phyloP scores from a whole-genome alignment of 1,140 invertebrate species.

The Zaprionus nigranus region DNA sequence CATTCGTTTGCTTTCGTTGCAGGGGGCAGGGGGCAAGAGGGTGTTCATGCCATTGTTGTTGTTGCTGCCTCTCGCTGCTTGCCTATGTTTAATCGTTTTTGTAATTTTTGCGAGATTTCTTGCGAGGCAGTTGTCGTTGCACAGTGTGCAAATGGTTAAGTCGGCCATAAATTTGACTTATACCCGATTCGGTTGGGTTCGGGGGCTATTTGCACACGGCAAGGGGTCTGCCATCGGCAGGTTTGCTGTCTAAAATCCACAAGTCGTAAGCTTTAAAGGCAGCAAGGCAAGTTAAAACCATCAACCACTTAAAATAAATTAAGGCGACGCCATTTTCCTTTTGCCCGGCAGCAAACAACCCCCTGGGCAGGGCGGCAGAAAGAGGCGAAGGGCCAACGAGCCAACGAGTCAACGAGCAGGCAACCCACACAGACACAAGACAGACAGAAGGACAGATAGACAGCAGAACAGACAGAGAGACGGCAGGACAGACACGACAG shows the following conservation, averaged over 20 bases:
- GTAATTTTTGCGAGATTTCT: constrained; percentile 71
- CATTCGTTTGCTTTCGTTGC: constrained; percentile 81
- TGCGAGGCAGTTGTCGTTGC: constrained; percentile 44
- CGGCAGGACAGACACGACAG: constrained; percentile 1
- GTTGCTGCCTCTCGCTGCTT: constrained; percentile 28
- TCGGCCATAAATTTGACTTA: constrained; percentile 83
- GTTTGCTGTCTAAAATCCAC: constrained; percentile 29
- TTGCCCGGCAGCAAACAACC: constrained; percentile 72
- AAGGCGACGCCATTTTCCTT: constrained; percentile 83
- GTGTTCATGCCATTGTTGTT: constrained; percentile 46
- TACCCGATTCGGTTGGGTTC: constrained; percentile 45
- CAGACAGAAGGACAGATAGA: constrained; percentile 44
- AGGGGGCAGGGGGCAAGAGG: background rate
- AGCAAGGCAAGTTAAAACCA: constrained; percentile 70
- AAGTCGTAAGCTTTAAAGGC: constrained; percentile 66
- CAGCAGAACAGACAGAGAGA: constrained; percentile 29
- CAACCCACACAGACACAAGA: constrained; percentile 45
- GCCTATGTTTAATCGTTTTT: constrained; percentile 81
- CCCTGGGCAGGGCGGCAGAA: constrained; percentile 7
- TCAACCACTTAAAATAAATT: constrained; percentile 83
- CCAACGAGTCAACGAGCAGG: constrained; percentile 65
- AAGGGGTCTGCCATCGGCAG: background rate
- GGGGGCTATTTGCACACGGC: constrained; percentile 72
- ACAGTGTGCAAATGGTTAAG: constrained; percentile 75
- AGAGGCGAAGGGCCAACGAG: constrained; percentile 16